These are phyloP conservation scores for Propithecus coquereli DNA, from an alignment of 2,113 vertebrate genomes.

Conservation along the genomic window DNA sequence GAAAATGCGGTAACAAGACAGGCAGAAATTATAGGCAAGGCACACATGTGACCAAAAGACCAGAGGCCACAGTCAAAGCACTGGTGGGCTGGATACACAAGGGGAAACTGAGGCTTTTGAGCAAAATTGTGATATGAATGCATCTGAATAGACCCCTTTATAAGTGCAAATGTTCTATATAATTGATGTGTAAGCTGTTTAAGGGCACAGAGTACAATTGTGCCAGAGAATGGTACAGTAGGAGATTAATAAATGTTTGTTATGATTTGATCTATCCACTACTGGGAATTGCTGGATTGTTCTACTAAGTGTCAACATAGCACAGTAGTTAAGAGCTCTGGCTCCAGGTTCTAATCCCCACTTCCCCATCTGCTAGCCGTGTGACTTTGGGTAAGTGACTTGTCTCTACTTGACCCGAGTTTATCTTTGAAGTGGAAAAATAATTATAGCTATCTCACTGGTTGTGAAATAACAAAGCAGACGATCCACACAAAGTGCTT, in stretches of 20 bases:
- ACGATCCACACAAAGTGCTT: not conserved
- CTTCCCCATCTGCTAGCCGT: not conserved
- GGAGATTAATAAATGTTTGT: not conserved
- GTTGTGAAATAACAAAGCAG: not conserved
- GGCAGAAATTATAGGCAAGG: not conserved
- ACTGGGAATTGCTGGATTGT: not conserved
- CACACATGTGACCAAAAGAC: not conserved
- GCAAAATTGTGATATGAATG: not conserved
- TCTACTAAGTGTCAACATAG: not conserved
- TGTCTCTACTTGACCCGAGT: not conserved
- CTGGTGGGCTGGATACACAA: accelerated
- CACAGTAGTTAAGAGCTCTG: not conserved
- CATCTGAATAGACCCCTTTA: not conserved
- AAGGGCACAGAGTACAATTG: too few relatives aligned
- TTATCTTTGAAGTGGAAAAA: not conserved
- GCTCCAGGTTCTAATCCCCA: not conserved
- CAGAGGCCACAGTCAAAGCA: not conserved
- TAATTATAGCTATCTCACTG: not conserved
- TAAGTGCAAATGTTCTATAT: not conserved
- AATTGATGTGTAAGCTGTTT: not conserved
- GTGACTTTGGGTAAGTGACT: not conserved
- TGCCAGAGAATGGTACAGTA: not conserved
- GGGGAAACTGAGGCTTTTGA: not conserved
- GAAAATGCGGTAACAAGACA: not conserved
- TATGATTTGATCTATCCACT: not conserved